Percentiles rank a stretch among this genome's conserved stretches.
Conservation (phyloP, 1,140 invertebrate genomes). For the Steinernema feltiae region DNA sequence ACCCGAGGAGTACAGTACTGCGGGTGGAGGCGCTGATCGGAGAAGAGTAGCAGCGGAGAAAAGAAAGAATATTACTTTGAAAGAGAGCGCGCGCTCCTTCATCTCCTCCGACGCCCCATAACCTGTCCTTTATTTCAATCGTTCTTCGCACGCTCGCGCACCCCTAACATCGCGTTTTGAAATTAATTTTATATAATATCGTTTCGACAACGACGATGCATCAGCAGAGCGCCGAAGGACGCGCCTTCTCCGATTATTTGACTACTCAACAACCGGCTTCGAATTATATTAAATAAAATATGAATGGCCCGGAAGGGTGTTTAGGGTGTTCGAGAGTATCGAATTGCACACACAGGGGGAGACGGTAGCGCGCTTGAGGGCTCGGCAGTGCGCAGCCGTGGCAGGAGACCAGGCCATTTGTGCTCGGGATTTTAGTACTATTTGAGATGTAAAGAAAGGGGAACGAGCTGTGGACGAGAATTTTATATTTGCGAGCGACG, state of each 20-base stretch:
- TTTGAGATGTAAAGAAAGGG: background rate
- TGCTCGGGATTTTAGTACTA: background rate
- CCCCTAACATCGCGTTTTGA: background rate
- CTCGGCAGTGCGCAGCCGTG: background rate
- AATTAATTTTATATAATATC: conserved; percentile 16
- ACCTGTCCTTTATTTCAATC: conserved; percentile 9
- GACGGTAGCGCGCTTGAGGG: background rate
- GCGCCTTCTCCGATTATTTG: background rate
- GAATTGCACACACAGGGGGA: background rate
- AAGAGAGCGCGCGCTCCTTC: background rate
- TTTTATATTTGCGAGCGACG: conserved; percentile 10
- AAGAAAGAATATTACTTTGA: conserved; percentile 6
- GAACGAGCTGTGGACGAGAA: background rate
- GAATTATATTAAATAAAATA: background rate
- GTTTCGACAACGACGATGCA: conserved; percentile 10
- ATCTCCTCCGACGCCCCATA: conserved; percentile 7
- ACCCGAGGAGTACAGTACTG: too few species aligned
- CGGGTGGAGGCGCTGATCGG: too few species aligned
- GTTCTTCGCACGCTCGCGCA: conserved; percentile 4
- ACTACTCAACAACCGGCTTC: background rate
- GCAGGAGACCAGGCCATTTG: background rate
- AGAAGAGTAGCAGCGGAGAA: conserved; percentile 3
- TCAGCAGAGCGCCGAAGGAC: background rate
- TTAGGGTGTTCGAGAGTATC: background rate
- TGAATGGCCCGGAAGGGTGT: background rate